Evolutionary conservation across 2,113 vertebrate species (phyloP).

Genomic region (Sminthopsis crassicaudata): DNA sequence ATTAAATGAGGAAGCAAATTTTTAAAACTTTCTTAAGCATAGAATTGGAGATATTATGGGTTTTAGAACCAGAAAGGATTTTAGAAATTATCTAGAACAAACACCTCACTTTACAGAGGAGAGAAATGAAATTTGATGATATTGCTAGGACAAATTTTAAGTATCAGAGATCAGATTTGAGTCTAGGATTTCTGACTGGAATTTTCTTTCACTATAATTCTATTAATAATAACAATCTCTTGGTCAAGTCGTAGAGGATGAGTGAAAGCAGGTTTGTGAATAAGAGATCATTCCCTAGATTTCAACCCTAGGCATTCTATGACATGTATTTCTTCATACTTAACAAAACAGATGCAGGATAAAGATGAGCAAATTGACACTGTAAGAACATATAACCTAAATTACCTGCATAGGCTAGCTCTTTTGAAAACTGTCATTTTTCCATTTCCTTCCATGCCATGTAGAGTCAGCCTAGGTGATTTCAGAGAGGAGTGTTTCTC

Average conservation of each 20-base stretch:
- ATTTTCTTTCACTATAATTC: constrained; percentile 45
- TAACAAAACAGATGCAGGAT: not conserved
- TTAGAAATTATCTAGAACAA: not conserved
- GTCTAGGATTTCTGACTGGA: not conserved
- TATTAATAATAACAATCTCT: not conserved
- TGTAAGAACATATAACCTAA: not conserved
- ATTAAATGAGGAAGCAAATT: constrained; percentile 56
- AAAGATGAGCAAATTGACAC: constrained; percentile 17
- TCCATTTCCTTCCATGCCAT: not conserved
- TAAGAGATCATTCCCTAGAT: not conserved
- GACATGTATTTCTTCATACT: not conserved
- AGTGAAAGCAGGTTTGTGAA: not conserved
- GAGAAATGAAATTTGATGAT: not conserved
- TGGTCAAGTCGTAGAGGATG: not conserved
- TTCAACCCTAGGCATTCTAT: not conserved
- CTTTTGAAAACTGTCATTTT: not conserved
- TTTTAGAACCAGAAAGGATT: not conserved
- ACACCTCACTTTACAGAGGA: not conserved
- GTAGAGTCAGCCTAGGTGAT: not conserved
- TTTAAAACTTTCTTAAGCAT: constrained; percentile 23
- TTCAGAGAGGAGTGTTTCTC: not conserved
- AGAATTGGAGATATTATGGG: not conserved
- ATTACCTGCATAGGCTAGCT: not conserved
- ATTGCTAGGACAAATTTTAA: not conserved
- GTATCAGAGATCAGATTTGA: not conserved